These are phyloP conservation scores for Parazoanthus darwini DNA, from an alignment of 92 coral and sea anemone species.

Conservation along the genomic window DNA sequence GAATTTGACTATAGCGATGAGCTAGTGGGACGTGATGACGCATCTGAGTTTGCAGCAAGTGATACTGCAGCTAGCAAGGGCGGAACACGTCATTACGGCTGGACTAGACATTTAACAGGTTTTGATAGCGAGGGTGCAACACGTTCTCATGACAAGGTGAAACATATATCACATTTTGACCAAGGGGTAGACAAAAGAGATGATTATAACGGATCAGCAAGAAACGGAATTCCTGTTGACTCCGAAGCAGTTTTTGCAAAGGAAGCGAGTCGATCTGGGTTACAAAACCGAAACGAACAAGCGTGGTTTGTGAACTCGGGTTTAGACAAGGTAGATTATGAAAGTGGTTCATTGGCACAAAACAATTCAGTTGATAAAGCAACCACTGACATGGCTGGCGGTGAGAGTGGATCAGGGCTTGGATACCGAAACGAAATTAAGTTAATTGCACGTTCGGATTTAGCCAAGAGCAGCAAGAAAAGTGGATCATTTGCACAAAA, in stretches of 20 bases:
- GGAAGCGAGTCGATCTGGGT: background rate
- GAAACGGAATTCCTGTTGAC: background rate
- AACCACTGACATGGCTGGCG: background rate
- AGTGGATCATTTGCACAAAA: background rate
- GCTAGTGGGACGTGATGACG: background rate
- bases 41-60: background rate
- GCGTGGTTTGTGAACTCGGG: background rate
- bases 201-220: background rate
- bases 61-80: background rate
- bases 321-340: background rate
- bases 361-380: background rate
- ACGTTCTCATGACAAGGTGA: background rate
- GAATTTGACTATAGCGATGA: too few relatives aligned
- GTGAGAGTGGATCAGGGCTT: conserved; percentile 17
- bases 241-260: background rate
- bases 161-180: background rate
- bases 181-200: background rate
- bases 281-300: background rate
- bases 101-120: background rate
- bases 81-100: background rate
- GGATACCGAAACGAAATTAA: background rate
- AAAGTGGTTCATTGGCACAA: background rate
- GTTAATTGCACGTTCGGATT: background rate
- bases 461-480: background rate
- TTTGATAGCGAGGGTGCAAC: background rate